These are phyloP conservation scores for Ardeotis arabs DNA, from an alignment of 2,113 vertebrate species.

Conservation along the genomic window DNA sequence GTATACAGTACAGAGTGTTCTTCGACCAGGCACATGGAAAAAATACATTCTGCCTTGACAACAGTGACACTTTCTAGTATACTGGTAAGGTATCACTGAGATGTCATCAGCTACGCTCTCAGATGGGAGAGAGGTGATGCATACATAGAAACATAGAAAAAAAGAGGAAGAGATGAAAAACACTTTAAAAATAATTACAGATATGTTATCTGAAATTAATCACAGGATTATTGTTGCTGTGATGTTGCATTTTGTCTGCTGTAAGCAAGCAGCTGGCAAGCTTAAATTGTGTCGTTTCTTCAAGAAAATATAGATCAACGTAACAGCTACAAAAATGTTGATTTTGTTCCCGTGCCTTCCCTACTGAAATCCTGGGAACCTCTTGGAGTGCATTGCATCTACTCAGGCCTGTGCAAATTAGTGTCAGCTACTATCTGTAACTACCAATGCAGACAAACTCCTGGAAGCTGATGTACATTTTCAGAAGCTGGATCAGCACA, in stretches of 20 bases:
- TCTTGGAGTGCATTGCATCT: background rate
- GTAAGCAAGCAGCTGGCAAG: background rate
- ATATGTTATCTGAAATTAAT: background rate
- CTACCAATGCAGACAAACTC: background rate
- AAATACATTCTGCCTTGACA: conserved; percentile 13
- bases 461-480: background rate
- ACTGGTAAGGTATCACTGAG: background rate
- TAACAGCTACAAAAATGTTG: background rate
- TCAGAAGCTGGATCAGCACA: background rate
- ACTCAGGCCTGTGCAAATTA: background rate
- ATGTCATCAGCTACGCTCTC: background rate
- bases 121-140: background rate
- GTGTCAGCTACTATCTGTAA: background rate
- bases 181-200: background rate
- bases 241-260: background rate
- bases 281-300: background rate
- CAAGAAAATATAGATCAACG: background rate
- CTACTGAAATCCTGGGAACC: background rate
- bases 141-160: background rate
- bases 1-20: background rate
- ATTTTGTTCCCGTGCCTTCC: background rate
- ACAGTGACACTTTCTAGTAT: background rate
- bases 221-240: background rate
- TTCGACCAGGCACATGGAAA: background rate
- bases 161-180: background rate